Percentiles rank a stretch among this genome's conserved stretches.
Evolutionary conservation across 1,140 invertebrate species (phyloP).

Genomic region (Streblospio benedicti): DNA sequence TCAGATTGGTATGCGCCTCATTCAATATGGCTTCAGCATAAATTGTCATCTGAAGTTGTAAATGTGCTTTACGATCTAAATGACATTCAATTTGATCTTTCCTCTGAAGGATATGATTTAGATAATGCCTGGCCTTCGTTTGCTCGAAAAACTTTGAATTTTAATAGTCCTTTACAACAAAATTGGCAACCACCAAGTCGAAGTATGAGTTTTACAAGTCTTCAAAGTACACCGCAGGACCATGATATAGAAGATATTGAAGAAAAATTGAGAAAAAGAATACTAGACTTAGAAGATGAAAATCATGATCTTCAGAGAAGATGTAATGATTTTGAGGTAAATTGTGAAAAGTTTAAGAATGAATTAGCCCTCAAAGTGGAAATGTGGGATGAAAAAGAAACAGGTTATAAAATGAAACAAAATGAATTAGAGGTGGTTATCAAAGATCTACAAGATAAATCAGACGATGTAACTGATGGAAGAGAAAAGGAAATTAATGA

Average conservation of each 20-base stretch:
- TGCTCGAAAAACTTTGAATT: too few relatives aligned
- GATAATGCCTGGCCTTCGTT: constrained; percentile 50
- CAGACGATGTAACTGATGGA: too few relatives aligned
- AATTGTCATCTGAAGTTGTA: constrained; percentile 30
- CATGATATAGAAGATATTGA: background rate
- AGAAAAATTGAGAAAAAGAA: background rate
- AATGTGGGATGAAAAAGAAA: too few relatives aligned
- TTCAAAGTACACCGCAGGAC: background rate
- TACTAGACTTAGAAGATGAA: background rate
- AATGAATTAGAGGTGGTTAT: background rate
- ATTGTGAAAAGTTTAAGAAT: too few relatives aligned
- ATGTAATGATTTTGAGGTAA: too few relatives aligned
- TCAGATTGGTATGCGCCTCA: constrained; percentile 38
- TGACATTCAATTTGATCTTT: constrained; percentile 49
- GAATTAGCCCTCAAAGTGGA: too few relatives aligned
- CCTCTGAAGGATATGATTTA: constrained; percentile 46
- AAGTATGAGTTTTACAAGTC: constrained; percentile 9
- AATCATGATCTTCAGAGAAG: too few relatives aligned
- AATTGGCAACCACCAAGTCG: constrained; percentile 6
- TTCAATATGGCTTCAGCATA: constrained; percentile 37
- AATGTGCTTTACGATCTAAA: constrained; percentile 48
- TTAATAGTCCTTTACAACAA: too few relatives aligned
- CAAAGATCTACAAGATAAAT: background rate
- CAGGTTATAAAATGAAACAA: background rate
- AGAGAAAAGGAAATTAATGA: too few relatives aligned